phyloP scores from a whole-genome alignment of 2,888 invertebrate species.

The Agriopis aurantiaria region DNA sequence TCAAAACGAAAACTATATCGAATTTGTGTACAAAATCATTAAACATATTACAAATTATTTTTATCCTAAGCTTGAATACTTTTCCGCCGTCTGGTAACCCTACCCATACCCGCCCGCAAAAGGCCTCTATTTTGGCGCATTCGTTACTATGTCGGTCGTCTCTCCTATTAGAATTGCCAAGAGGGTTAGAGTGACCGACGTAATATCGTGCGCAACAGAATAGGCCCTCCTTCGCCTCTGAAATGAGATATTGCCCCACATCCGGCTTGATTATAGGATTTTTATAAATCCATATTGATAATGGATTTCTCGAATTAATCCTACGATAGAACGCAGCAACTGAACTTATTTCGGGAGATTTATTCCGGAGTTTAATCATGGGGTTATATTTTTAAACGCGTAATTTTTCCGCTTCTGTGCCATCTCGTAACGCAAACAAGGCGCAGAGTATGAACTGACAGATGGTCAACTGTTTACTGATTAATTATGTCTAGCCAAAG shows the following conservation, averaged over 20 bases:
- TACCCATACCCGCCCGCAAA: too few relatives aligned
- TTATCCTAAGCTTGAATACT: not conserved
- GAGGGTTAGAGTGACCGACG: too few relatives aligned
- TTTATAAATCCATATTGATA: slow-evolving; percentile 32
- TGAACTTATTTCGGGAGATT: slow-evolving; percentile 7
- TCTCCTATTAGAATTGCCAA: too few relatives aligned
- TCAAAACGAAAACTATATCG: too few relatives aligned
- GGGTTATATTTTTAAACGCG: not conserved
- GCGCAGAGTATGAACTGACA: not conserved
- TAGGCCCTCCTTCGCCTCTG: not conserved
- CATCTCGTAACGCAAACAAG: not conserved
- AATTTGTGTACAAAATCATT: not conserved
- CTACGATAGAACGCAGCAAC: slow-evolving; percentile 10
- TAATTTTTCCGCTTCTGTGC: not conserved
- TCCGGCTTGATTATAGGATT: slow-evolving; percentile 32
- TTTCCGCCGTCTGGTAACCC: too few relatives aligned
- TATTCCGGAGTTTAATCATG: slow-evolving; percentile 4
- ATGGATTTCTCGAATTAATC: slow-evolving; percentile 17
- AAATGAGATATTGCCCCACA: slow-evolving; percentile 29
- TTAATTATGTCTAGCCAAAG: too few relatives aligned
- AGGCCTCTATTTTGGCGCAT: too few relatives aligned
- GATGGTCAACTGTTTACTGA: not conserved
- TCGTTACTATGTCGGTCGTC: too few relatives aligned
- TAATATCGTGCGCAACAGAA: not conserved
- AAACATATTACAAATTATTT: not conserved